Evolutionary conservation across 2,113 vertebrate genomes (phyloP), one percentile per base, ranked within the genome.

Genomic region (Nycticryphes semicollaris): DNA sequence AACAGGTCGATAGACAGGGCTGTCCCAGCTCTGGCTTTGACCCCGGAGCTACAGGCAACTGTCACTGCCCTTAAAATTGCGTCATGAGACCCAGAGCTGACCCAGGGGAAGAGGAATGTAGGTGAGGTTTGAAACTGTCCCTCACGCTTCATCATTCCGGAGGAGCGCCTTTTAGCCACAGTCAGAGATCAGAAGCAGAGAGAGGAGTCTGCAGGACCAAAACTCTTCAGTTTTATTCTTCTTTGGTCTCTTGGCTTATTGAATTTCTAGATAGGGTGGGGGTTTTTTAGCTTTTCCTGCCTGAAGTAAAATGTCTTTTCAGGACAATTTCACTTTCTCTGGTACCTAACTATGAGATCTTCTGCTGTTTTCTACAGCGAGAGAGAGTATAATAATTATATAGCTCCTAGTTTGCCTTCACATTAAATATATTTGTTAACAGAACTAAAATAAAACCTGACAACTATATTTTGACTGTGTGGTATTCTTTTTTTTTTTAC

Each of bases 221-320:
- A 53, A 63, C 41, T 90, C 77, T 84, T 86, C 95, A 39, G 9
- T 39, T 39, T 39, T 97, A 14, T 54, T 94, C 94, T 90, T 86
- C 74, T 84, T 77, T 35, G n/a, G 24, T 50, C 72, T 78, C 69
- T 35, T 33, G 72, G n/a, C 37, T 92, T 41, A 15, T 2, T 84
- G 73, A 47, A 84, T 87, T 77, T 84, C 66, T 72, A 74, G 47
- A 91, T 63, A 63, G 69, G 25, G 19, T 31, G 66, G 47, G 47
- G 16, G 15, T 7, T 53, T 89, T 92, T 69, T 59, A 18, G 39
- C 41, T 84, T 95, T 90, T 96, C 64, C 66, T 97, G 68, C 96
- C 87, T 96, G 84, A 97, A 94, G 89, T 95, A 94, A 93, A 91
- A 77, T 80, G 92, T 50, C 25, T 83, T 90, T 60, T 73, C 59